A percentile compares a stretch with the other conserved stretches of the same genome.
Conservation (phyloP, 2,888 invertebrate genomes). For the Eumacrocentrus americanus region DNA sequence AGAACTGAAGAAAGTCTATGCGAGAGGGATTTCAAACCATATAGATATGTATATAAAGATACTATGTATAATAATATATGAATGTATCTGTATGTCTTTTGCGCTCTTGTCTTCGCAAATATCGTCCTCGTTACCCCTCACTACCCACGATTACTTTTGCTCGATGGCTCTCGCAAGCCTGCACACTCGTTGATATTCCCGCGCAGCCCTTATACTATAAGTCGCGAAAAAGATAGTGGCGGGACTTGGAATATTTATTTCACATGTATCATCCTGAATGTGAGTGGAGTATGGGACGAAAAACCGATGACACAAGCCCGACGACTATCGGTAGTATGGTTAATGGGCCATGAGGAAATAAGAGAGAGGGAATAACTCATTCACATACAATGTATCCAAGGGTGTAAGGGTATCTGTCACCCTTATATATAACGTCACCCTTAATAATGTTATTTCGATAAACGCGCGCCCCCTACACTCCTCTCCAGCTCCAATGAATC, state of each 20-base stretch:
- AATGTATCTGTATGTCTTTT: no score
- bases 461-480: conserved; percentile 32
- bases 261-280: conserved; percentile 4
- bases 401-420: no score
- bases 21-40: conserved; percentile 12
- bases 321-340: not conserved
- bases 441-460: conserved; percentile 36
- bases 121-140: conserved; percentile 12
- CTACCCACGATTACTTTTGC: conserved; percentile 14
- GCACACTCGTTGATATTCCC: not conserved
- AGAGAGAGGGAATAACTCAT: conserved; percentile 23
- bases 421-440: no score
- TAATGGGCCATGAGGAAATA: conserved; percentile 25
- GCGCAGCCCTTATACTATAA: not conserved
- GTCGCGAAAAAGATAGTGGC: conserved; percentile 5
- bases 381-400: conserved; percentile 17
- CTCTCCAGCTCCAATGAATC: conserved; percentile 34
- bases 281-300: not conserved
- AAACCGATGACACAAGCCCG: not conserved
- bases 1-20: no score
- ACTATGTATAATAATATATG: no score
- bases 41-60: not conserved
- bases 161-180: not conserved
- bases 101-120: conserved; percentile 1
- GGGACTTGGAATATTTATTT: conserved; percentile 32